Evolutionary conservation across 1,140 invertebrate genomes (phyloP).

Genomic region (Brachionus rubens): DNA sequence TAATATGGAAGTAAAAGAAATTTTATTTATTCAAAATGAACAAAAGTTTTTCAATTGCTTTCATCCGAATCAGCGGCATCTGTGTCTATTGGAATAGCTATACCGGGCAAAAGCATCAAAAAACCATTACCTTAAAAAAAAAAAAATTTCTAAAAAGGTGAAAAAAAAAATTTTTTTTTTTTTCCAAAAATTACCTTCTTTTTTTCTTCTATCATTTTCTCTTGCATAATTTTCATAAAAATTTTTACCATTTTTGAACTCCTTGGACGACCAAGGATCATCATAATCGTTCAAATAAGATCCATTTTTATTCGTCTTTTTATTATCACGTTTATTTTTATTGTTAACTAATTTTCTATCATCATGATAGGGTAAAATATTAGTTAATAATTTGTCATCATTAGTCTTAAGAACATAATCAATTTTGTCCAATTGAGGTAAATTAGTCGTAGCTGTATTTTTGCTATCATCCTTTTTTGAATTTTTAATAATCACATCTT

Average conservation of each 20-base stretch:
- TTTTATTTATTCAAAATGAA: background rate
- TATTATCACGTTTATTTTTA: background rate
- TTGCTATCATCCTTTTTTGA: background rate
- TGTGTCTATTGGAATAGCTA: constrained; percentile 39
- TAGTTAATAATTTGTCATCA: constrained; percentile 36
- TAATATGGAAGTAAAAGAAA: background rate
- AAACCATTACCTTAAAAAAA: constrained; percentile 30
- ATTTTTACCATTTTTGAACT: constrained; percentile 9
- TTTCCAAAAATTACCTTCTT: constrained; percentile 45
- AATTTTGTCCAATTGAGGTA: constrained; percentile 39
- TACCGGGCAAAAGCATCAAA: constrained; percentile 45
- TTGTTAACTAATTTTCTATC: background rate
- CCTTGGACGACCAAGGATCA: background rate
- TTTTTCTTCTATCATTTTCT: constrained; percentile 44
- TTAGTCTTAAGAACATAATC: constrained; percentile 24
- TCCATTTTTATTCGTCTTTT: background rate
- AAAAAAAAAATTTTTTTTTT: background rate
- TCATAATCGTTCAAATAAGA: constrained; percentile 13
- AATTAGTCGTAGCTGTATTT: background rate
- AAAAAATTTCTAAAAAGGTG: background rate
- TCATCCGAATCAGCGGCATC: constrained; percentile 43
- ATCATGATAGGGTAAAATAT: constrained; percentile 6
- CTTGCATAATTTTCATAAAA: constrained; percentile 31
- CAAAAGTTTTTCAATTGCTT: background rate
- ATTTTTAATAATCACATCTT: background rate